Evolutionary conservation across 2,888 invertebrate genomes (phyloP).

Genomic region (Lasioglossum pauxillum): DNA sequence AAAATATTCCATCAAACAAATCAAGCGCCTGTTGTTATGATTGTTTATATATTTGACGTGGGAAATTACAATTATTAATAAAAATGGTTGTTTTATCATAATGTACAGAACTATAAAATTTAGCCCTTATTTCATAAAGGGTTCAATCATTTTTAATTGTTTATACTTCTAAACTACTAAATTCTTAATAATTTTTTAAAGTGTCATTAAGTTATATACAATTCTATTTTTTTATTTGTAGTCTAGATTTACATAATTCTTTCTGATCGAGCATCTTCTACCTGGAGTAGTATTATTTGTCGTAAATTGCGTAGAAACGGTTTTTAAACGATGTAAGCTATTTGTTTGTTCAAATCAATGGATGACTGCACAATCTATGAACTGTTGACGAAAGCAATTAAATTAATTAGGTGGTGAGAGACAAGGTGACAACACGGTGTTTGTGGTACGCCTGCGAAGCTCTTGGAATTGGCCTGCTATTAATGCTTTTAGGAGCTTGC

Average conservation of each 20-base stretch:
- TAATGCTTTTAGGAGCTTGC: conserved; percentile 95
- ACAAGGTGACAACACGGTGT: conserved; percentile 95
- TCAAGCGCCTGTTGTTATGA: not conserved
- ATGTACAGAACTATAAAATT: no score
- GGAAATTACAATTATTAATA: not conserved
- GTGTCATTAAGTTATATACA: not conserved
- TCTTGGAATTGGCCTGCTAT: conserved; percentile 92
- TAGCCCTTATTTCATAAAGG: no score
- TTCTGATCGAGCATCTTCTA: not conserved
- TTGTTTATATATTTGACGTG: not conserved
- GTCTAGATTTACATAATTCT: not conserved
- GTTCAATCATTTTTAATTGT: not conserved
- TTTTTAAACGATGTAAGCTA: not conserved
- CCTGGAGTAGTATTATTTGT: not conserved
- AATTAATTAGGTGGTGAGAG: conserved; percentile 89
- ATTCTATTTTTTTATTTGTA: not conserved
- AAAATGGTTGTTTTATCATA: not conserved
- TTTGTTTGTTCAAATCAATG: not conserved
- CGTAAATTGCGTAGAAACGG: not conserved
- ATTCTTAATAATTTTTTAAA: not conserved
- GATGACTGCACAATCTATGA: conserved; percentile 47
- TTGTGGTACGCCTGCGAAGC: conserved; percentile 98
- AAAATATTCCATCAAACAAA: not conserved
- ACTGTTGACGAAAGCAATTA: conserved; percentile 67
- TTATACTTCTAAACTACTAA: no score